Base-by-base conservation (phyloP, 2,888 invertebrate species). In the Tribolium freemani region DNA sequence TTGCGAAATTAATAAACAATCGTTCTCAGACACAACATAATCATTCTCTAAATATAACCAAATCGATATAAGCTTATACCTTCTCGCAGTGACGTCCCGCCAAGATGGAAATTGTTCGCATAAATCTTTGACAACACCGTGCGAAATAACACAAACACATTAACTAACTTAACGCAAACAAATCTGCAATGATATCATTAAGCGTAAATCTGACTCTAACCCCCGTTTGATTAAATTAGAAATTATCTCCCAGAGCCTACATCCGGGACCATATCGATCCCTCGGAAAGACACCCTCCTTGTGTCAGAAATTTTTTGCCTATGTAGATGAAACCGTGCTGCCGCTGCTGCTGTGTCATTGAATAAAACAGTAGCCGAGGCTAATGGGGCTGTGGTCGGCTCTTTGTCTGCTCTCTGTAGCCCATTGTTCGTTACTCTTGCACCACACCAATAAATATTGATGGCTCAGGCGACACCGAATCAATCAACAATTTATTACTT, bases 401-500 rank as follows among this genome's bases (percentile, higher is more conserved):
- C 67, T 67, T 67, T 67, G 68, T 68, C 20, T 50, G 20, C 26
- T 63, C 31, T 30, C 48, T 48, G 56, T 11, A 56, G 8, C 48
- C 20, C 54, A 64, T 64, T 64, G 68, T 57, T 68, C 68, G 57
- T 57, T 50, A 57, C 68, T 57, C 68, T 68, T 68, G 68, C 68
- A 68, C 21, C 53, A 16, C 54, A 20, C 66, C 58, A 58, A 68
- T 68, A 68, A 68, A 68, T 68, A 68, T 58, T 68, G 68, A 68
- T 68, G 68, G 50, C 9, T n/a, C n/a, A 8, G 8, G 38, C 38
- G 38, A 56, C 38, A 38, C n/a, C 38, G 51, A 16, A 21, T n/a
- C 51, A 38, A 38, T 38, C 38, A 38, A 38, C 38, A 38, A 26
- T 26, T 26, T 26, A 26, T 38, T 38, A 38, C 38, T 38, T 38